Evolutionary conservation across 2,113 vertebrate genomes (phyloP).

Genomic region (Trinectes maculatus): DNA sequence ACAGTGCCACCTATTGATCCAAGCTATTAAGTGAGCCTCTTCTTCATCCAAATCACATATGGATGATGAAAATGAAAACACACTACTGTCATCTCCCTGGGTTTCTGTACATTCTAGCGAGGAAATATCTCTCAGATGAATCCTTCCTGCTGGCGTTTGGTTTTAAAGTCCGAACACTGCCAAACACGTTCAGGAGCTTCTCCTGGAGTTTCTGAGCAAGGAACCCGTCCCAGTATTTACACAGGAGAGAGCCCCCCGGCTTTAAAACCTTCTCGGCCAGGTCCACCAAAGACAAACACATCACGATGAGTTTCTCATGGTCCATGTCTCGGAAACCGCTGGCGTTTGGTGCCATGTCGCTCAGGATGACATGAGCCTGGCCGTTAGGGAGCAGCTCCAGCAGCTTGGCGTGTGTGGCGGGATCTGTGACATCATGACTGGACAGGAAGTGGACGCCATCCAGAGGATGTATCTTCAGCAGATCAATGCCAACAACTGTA

Average conservation of each 20-base stretch:
- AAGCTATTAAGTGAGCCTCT: not conserved
- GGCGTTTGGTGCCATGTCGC: slow-evolving; percentile 96
- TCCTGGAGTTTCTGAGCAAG: slow-evolving; percentile 79
- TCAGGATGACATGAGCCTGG: slow-evolving; percentile 89
- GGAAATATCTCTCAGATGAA: slow-evolving; percentile 88
- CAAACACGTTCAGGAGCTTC: slow-evolving; percentile 82
- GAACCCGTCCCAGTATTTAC: slow-evolving; percentile 93
- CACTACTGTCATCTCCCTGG: slow-evolving; percentile 8
- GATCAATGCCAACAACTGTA: slow-evolving; percentile 90
- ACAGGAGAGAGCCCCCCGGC: slow-evolving; percentile 85
- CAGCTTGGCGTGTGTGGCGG: slow-evolving; percentile 74
- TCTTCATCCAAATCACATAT: slow-evolving; percentile 6
- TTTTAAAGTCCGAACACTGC: slow-evolving; percentile 83
- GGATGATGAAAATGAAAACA: no score
- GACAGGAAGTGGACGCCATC: slow-evolving; percentile 90
- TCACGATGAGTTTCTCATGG: slow-evolving; percentile 85
- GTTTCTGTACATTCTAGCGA: slow-evolving; percentile 84
- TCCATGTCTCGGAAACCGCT: slow-evolving; percentile 90
- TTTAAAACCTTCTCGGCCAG: slow-evolving; percentile 81
- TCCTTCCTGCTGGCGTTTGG: slow-evolving; percentile 91
- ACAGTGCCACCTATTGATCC: slow-evolving; percentile 79
- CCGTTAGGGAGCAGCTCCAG: slow-evolving; percentile 83
- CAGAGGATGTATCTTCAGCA: slow-evolving; percentile 85
- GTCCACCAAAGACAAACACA: slow-evolving; percentile 86
- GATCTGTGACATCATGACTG: slow-evolving; percentile 82